Percentiles rank a stretch among this genome's conserved stretches.
Evolutionary conservation across 2,888 invertebrate genomes (phyloP).

Genomic region (Reticulitermes lucifugus): DNA sequence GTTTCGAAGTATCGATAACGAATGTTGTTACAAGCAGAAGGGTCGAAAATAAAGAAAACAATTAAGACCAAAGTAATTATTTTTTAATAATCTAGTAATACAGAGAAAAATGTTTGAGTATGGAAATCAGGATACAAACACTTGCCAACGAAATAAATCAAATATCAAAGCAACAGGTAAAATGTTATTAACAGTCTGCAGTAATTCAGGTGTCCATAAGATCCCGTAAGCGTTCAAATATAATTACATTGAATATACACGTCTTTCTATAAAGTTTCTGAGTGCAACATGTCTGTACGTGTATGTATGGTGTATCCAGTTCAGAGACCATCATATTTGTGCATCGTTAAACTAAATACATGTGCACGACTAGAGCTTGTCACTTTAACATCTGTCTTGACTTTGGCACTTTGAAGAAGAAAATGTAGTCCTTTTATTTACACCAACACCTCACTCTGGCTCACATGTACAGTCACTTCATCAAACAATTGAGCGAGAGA

Average conservation of each 20-base stretch:
- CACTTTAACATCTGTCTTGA: neutral
- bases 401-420: constrained; percentile 7
- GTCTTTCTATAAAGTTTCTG: neutral
- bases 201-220: neutral
- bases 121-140: neutral
- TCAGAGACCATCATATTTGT: neutral
- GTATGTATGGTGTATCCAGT: neutral
- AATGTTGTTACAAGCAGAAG: no score
- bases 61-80: constrained; percentile 26
- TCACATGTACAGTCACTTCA: neutral
- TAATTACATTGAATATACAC: constrained; percentile 6
- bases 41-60: neutral
- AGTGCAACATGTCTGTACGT: neutral
- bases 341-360: constrained; percentile 5
- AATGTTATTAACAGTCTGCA: neutral
- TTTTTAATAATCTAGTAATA: constrained; percentile 19
- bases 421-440: neutral
- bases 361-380: neutral
- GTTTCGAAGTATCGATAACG: no score
- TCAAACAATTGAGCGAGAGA: constrained; percentile 2
- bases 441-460: neutral
- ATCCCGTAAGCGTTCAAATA: neutral
- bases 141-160: neutral
- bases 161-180: constrained; percentile 1
- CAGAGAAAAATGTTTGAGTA: constrained; percentile 4